A percentile compares a stretch with the other conserved stretches of the same genome.
phyloP scores from a whole-genome alignment of 2,888 invertebrate genomes.

The Macrophya alboannulata region DNA sequence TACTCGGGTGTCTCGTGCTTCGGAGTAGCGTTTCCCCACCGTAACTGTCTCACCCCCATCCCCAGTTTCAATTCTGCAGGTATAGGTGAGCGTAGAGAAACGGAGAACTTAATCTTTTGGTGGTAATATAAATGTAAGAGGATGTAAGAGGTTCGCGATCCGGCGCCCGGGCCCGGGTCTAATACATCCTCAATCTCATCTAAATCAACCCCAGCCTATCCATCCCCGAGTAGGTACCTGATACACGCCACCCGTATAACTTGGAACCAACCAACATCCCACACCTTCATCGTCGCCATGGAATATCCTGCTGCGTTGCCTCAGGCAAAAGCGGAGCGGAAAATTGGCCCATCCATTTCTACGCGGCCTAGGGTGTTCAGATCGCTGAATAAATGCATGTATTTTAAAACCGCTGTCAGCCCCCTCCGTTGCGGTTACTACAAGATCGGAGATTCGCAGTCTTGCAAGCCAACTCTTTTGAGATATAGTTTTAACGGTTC shows the following conservation, averaged over 20 bases:
- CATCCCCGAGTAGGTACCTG: slow-evolving; percentile 2
- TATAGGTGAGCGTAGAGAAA: neutral
- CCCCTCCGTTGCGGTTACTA: neutral
- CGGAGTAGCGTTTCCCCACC: neutral
- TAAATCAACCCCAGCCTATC: slow-evolving; percentile 62
- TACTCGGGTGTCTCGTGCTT: neutral
- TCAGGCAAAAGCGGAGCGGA: slow-evolving; percentile 70
- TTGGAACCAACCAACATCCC: neutral
- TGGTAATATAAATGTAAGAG: slow-evolving; percentile 33
- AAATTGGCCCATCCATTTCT: slow-evolving; percentile 77
- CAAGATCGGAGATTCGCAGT: neutral
- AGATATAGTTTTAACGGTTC: slow-evolving; percentile 31
- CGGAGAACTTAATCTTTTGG: slow-evolving; percentile 43
- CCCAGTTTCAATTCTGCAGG: neutral
- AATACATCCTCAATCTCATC: slow-evolving; percentile 66
- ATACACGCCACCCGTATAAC: slow-evolving; percentile 20
- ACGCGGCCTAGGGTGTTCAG: slow-evolving; percentile 35
- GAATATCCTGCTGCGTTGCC: slow-evolving; percentile 46
- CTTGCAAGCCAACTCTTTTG: neutral
- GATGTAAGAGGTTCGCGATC: slow-evolving; percentile 22
- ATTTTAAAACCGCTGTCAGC: slow-evolving; percentile 63
- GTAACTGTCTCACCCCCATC: neutral
- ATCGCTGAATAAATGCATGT: slow-evolving; percentile 75
- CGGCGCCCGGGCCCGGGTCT: slow-evolving; percentile 27
- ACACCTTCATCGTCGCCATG: slow-evolving; percentile 46